Conservation (phyloP, 2,113 vertebrate species). For the Platysternon megacephalum region DNA sequence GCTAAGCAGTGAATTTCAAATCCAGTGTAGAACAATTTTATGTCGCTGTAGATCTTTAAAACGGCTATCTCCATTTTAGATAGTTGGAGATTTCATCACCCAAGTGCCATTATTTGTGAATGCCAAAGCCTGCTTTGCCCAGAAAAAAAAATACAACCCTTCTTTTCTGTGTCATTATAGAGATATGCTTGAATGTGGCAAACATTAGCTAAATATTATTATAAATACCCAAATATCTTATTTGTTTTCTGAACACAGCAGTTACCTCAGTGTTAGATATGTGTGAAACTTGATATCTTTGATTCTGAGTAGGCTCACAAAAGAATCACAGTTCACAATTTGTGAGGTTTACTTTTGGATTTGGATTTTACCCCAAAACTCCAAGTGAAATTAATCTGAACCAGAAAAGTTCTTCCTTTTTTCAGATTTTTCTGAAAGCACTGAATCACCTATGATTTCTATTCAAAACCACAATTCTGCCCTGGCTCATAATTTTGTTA, state of each 20-base stretch:
- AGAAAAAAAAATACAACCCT: background rate
- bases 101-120: background rate
- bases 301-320: background rate
- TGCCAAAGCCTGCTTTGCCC: background rate
- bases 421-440: background rate
- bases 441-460: background rate
- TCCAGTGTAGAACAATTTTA: background rate
- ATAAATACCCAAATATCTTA: background rate
- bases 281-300: background rate
- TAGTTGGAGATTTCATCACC: background rate
- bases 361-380: background rate
- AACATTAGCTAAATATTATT: background rate
- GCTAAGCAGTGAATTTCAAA: background rate
- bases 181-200: accelerated
- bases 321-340: background rate
- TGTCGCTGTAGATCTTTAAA: background rate
- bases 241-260: background rate
- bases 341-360: background rate
- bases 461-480: background rate
- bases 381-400: background rate
- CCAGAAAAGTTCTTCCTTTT: accelerated
- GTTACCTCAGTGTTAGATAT: background rate
- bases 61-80: background rate
- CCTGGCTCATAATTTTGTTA: background rate
- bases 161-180: accelerated